Evolutionary conservation across 2,797 vertebrate species (phyloP), one percentile per base, ranked within the genome.

Genomic region (Aldrovandia affinis): DNA sequence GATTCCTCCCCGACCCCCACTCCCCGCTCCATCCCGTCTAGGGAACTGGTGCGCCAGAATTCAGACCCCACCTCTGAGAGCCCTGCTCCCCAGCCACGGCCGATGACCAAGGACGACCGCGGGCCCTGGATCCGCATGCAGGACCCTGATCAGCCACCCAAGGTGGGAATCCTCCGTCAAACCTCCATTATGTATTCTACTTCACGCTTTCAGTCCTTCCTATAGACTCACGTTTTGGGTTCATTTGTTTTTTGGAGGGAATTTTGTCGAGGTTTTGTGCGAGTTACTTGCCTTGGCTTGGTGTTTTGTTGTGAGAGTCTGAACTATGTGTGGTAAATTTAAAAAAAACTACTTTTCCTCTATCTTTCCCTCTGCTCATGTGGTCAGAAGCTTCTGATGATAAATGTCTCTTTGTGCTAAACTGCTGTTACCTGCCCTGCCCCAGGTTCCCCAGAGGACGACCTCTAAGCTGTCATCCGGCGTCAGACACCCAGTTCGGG

Each of bases 1-100:
- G 96, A 96, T 84, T 96, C 83, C 42, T 25, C 83, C 75, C 82
- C 96, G 81, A 92, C 86, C 92, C 95, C 95, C 91, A 90, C 88
- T 78, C 96, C 87, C 81, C 95, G 95, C 0, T 94, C 96, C 55
- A 92, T 94, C 82, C 93, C 96, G 88, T 95, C 96, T 85, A 95
- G 96, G 89, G 96, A 97, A 87, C 92, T 97, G 81, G 95, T 96
- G 86, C 97, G 97, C 82, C 97, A 98, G 92, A 98, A 97, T 90
- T 98, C 97, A 0, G 97, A 98, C 93, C 97, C 97, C 86, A 97
- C 97, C 3, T 97, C 97, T 0, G 97, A 98, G 94, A 97, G 89
- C 87, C 96, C 96, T 0, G 96, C 94, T 30, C 96, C 94, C 2
- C 95, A 91, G 90, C 86, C 85, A 59, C 92, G 90, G 85, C 93